A percentile compares a stretch with the other conserved stretches of the same genome.
phyloP scores from a whole-genome alignment of 2,113 vertebrate species.

The Tyrannus savana region DNA sequence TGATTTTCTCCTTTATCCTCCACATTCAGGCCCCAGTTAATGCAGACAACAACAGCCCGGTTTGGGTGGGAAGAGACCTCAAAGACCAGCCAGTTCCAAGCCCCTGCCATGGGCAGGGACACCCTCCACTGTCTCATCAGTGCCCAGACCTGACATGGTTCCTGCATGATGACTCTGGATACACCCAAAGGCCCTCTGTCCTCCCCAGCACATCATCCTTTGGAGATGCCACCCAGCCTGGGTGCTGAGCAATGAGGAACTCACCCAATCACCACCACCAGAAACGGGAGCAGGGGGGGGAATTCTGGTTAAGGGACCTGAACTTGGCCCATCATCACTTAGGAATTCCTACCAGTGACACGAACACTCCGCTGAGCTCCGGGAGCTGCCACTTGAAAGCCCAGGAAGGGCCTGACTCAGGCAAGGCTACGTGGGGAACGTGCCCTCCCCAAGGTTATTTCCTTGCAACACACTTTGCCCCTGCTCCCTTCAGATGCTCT shows the following conservation, averaged over 20 bases:
- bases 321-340: not conserved
- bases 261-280: accelerated
- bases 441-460: too few relatives aligned
- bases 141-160: too few relatives aligned
- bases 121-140: too few relatives aligned
- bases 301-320: not conserved
- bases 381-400: not conserved
- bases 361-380: not conserved
- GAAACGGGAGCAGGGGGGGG: not conserved
- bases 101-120: not conserved
- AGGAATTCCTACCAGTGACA: not conserved
- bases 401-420: not conserved
- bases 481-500: not conserved
- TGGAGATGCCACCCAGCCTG: accelerated
- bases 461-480: not conserved
- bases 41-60: not conserved
- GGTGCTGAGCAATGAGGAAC: not conserved
- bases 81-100: not conserved
- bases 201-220: not conserved
- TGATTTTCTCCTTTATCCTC: not conserved
- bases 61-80: not conserved
- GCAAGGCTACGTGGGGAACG: not conserved
- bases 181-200: not conserved
- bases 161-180: accelerated
- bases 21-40: not conserved